These are phyloP conservation scores for Gymnopithys bicolor DNA, from an alignment of 2,797 vertebrate species.

Conservation along the genomic window DNA sequence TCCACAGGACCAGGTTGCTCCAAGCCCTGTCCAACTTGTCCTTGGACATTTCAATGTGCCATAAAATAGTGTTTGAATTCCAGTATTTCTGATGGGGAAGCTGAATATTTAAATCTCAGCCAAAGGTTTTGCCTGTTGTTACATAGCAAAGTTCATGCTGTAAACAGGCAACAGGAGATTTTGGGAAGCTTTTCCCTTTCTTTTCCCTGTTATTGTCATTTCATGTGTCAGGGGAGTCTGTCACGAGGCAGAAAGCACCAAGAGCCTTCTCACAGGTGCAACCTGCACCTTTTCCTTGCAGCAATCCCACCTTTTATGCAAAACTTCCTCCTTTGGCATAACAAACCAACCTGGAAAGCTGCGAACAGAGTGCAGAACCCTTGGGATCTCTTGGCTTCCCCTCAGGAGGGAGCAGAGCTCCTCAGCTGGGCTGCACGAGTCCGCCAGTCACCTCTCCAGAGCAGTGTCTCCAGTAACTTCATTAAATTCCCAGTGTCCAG, in stretches of 20 bases:
- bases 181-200: background rate
- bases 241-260: background rate
- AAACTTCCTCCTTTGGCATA: rapidly evolving
- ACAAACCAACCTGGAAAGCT: background rate
- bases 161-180: background rate
- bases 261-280: background rate
- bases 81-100: background rate
- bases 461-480: background rate
- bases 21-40: background rate
- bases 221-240: background rate
- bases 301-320: background rate
- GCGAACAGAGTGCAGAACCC: background rate
- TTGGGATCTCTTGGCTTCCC: background rate
- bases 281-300: background rate
- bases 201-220: background rate
- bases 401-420: background rate
- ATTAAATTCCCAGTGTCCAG: background rate
- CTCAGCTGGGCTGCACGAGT: background rate
- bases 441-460: background rate
- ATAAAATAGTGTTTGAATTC: background rate
- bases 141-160: background rate
- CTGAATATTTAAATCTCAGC: background rate
- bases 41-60: background rate
- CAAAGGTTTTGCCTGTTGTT: background rate
- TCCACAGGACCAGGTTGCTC: background rate